These are phyloP conservation scores for Ceratosolen solmsi DNA, from an alignment of 1,140 invertebrate species.

Conservation along the genomic window DNA sequence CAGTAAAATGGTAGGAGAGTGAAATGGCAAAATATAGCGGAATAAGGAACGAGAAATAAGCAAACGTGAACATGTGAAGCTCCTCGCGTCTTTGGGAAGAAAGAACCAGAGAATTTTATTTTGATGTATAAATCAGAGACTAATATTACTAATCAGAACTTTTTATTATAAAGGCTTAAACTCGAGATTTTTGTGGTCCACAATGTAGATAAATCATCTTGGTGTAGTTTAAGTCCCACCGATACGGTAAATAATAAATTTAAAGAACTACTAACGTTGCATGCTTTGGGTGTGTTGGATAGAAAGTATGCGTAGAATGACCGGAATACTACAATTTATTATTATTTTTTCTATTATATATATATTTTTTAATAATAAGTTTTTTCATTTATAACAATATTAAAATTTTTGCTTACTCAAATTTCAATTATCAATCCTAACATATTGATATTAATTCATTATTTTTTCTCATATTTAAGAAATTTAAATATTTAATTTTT, in stretches of 20 bases:
- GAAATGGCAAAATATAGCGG: not conserved
- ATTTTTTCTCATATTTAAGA: no score
- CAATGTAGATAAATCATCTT: not conserved
- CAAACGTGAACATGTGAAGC: not conserved
- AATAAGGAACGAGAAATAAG: not conserved
- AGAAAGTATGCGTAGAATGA: not conserved
- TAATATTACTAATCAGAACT: not conserved
- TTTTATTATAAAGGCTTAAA: not conserved
- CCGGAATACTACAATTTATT: not conserved
- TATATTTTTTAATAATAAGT: no score
- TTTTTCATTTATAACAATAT: not conserved
- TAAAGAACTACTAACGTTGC: not conserved
- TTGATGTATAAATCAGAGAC: not conserved
- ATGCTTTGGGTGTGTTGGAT: not conserved
- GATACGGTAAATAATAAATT: not conserved
- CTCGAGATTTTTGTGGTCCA: not conserved
- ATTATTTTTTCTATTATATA: not conserved
- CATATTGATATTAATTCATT: no score
- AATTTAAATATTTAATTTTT: no score
- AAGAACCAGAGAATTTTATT: not conserved
- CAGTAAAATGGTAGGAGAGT: not conserved
- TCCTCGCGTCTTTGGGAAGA: not conserved
- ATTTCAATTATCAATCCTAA: no score
- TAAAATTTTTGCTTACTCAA: not conserved
- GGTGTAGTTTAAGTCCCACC: not conserved